Conservation (phyloP, 2,113 vertebrate genomes). For the Galemys pyrenaicus region DNA sequence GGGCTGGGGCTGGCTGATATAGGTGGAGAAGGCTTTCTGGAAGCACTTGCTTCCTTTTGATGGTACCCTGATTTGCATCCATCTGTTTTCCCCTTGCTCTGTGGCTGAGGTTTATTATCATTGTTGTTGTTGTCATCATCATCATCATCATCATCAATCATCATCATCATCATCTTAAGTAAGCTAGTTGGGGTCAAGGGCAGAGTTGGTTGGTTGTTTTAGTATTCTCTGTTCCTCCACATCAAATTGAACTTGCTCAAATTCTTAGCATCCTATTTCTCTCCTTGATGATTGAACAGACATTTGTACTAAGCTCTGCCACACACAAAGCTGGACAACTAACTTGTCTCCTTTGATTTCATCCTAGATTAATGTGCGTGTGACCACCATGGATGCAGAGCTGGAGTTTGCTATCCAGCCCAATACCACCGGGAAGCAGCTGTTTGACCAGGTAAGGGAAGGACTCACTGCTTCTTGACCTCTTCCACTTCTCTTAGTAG, state of each 20-base stretch:
- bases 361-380: conserved; percentile 94
- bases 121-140: no score
- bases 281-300: conserved; percentile 36
- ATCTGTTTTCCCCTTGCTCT: conserved; percentile 35
- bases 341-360: conserved; percentile 62
- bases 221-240: background rate
- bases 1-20: background rate
- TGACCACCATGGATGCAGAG: conserved; percentile 98
- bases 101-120: background rate
- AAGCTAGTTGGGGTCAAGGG: background rate
- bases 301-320: background rate
- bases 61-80: conserved; percentile 42
- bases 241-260: conserved; percentile 21
- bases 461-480: background rate
- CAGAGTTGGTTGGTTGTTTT: background rate
- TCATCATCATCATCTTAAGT: background rate
- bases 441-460: conserved; percentile 94
- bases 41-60: conserved; percentile 52
- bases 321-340: conserved; percentile 15
- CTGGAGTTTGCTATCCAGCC: conserved; percentile 98
- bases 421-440: conserved; percentile 97
- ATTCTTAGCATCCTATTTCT: background rate
- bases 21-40: conserved; percentile 25
- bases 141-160: background rate
- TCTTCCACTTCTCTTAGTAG: background rate